Evolutionary conservation across 2,888 invertebrate genomes (phyloP).

Genomic region (Drosophila meridionalis): DNA sequence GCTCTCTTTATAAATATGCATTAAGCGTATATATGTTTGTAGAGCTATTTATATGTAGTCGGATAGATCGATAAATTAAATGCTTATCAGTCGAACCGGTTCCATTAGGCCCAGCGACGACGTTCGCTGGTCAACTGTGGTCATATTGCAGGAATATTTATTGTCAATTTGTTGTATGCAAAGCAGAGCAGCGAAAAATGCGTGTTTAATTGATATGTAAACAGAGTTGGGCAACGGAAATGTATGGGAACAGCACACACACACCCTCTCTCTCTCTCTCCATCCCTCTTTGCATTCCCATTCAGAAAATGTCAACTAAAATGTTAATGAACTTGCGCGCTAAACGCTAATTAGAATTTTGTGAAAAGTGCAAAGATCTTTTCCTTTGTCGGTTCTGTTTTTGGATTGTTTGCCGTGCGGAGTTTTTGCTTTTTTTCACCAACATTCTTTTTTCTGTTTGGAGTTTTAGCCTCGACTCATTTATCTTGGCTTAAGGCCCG

Average conservation of each 20-base stretch:
- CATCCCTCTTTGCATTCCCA: not conserved
- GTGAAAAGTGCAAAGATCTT: slow-evolving; percentile 61
- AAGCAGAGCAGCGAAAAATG: slow-evolving; percentile 37
- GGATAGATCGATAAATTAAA: slow-evolving; percentile 68
- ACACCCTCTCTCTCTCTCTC: slow-evolving; percentile 16
- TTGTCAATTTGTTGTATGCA: slow-evolving; percentile 63
- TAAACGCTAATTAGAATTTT: slow-evolving; percentile 56
- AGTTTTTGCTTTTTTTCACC: slow-evolving; percentile 18
- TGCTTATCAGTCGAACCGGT: slow-evolving; percentile 74
- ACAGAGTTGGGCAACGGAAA: slow-evolving; percentile 51
- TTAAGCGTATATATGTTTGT: slow-evolving; percentile 9
- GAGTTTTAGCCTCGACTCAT: slow-evolving; percentile 51
- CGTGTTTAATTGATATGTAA: slow-evolving; percentile 59
- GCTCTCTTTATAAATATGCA: slow-evolving; percentile 20
- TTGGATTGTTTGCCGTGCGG: slow-evolving; percentile 31
- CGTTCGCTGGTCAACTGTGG: slow-evolving; percentile 24
- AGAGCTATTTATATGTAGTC: slow-evolving; percentile 4
- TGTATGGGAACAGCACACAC: slow-evolving; percentile 31
- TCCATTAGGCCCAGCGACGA: slow-evolving; percentile 64
- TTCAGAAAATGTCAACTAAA: slow-evolving; percentile 32
- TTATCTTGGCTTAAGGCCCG: slow-evolving; percentile 54
- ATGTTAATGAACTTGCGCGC: slow-evolving; percentile 52
- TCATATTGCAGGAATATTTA: slow-evolving; percentile 55
- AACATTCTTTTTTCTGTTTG: slow-evolving; percentile 8
- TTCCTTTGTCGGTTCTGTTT: slow-evolving; percentile 44